Base-by-base conservation (phyloP, 2,113 vertebrate genomes). In the Sceloporus undulatus region DNA sequence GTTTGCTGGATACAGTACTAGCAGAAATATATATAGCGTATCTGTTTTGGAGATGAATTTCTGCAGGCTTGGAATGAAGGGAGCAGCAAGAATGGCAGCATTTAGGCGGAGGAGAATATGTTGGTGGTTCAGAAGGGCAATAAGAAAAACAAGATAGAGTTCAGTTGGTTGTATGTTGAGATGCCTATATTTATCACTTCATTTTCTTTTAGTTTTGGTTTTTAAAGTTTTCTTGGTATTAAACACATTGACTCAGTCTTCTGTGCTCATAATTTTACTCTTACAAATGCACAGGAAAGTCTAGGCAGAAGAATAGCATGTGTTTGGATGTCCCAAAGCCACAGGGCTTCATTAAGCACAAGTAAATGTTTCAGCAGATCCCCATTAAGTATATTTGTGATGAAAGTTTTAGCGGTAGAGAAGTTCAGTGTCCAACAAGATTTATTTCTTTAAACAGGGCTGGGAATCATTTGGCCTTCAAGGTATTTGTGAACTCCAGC, bases 281-380 rank as follows among this genome's bases (percentile, higher is more conserved):
- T 87, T 59, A 25, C 16, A 82, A 82, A n/a, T 48, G 34, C 27
- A 38, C 70, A 34, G 70, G 11, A 13, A 82, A 54, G 23, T 52
- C 42, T 29, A 76, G 71, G 4, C 18, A 34, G 13, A 68, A 52
- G 13, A 66, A 48, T 23, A 66, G 27, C 59, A 11, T n/a, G 56
- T 78, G 18, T 23, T n/a, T 38, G 1, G 73, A 77, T 78, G 59
- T n/a, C 74, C 59, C 59, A 21, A 74, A 52, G 56, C 70, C 38
- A 34, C 40, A 82, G 59, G 29, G 27, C 21, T 52, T 87, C 86
- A 82, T 82, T 65, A 82, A 52, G 29, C 25, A 23, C n/a, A 19
- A 68, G 34, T 59, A 81, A 81, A n/a, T 81, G 27, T 74, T 81
- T 87, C 48, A 73, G 25, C 78, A 73, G 85, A 59, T 54, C 40